Conservation (phyloP, 2,113 vertebrate species). For the Pangasianodon gigas region DNA sequence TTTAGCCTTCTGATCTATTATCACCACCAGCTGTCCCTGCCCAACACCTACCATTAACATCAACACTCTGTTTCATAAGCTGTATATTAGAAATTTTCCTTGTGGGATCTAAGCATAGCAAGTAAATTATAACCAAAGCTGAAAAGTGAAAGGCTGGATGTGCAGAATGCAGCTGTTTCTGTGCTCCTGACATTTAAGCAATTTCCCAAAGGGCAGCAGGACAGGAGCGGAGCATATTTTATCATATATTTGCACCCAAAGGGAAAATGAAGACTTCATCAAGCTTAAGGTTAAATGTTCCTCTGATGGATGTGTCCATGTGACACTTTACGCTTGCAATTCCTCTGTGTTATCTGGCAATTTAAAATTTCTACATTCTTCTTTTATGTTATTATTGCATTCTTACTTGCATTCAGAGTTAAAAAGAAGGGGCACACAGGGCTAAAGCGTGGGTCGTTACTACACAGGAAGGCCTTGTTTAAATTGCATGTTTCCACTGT, state of each 20-base stretch:
- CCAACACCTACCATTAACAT: background rate
- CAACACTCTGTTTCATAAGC: background rate
- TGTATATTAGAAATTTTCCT: background rate
- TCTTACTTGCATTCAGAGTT: background rate
- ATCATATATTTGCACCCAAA: constrained; percentile 42
- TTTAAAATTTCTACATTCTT: background rate
- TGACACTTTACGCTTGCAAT: background rate
- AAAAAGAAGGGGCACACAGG: background rate
- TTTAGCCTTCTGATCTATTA: background rate
- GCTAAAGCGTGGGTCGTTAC: background rate
- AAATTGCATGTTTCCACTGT: constrained; percentile 54
- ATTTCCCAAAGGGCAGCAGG: constrained; percentile 26
- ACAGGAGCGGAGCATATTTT: constrained; percentile 35
- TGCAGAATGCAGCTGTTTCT: background rate
- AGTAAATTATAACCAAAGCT: background rate
- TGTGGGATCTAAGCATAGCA: background rate
- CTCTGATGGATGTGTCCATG: background rate
- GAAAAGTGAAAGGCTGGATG: background rate
- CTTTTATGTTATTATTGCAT: background rate
- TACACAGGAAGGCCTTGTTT: constrained; percentile 43
- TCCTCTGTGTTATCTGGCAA: background rate
- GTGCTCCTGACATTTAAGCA: constrained; percentile 40
- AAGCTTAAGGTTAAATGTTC: constrained; percentile 11
- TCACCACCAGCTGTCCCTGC: background rate
- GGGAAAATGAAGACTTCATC: constrained; percentile 22